A percentile compares a stretch with the other conserved stretches of the same genome.
Conservation (phyloP, 2,113 vertebrate genomes). For the Nibea albiflora region DNA sequence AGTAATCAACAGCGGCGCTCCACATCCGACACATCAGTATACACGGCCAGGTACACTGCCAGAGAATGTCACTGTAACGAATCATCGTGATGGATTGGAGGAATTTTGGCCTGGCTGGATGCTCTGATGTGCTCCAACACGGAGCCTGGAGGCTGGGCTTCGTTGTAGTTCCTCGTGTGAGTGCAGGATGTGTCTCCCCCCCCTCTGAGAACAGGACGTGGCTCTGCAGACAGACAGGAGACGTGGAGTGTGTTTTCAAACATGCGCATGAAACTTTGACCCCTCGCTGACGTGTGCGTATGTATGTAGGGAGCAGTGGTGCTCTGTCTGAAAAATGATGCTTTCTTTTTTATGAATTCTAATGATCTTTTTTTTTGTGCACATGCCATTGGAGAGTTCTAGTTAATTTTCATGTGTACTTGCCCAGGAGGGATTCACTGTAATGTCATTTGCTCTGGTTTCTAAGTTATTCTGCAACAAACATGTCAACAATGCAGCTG, state of each 20-base stretch:
- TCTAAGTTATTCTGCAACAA: background rate
- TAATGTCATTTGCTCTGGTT: background rate
- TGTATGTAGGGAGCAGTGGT: background rate
- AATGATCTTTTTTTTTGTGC: background rate
- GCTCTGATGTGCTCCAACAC: background rate
- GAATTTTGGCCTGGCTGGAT: background rate
- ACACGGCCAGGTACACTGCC: slow-evolving; percentile 11
- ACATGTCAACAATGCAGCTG: background rate
- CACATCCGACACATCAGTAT: slow-evolving; percentile 7
- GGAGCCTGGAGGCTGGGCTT: background rate
- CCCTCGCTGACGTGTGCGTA: background rate
- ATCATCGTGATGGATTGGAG: slow-evolving; percentile 16
- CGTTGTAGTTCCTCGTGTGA: background rate
- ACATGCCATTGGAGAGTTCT: background rate
- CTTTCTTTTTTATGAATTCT: background rate
- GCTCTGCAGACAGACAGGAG: slow-evolving; percentile 7
- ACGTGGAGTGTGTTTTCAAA: background rate
- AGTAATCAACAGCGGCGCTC: slow-evolving; percentile 3
- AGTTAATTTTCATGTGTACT: background rate
- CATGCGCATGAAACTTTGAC: background rate
- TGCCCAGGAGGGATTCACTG: background rate
- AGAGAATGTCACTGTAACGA: background rate
- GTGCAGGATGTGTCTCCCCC: slow-evolving; percentile 15
- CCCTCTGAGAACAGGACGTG: slow-evolving; percentile 7
- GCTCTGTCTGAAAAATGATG: background rate